Conservation (phyloP, 2,113 vertebrate genomes). For the Falco punctatus region DNA sequence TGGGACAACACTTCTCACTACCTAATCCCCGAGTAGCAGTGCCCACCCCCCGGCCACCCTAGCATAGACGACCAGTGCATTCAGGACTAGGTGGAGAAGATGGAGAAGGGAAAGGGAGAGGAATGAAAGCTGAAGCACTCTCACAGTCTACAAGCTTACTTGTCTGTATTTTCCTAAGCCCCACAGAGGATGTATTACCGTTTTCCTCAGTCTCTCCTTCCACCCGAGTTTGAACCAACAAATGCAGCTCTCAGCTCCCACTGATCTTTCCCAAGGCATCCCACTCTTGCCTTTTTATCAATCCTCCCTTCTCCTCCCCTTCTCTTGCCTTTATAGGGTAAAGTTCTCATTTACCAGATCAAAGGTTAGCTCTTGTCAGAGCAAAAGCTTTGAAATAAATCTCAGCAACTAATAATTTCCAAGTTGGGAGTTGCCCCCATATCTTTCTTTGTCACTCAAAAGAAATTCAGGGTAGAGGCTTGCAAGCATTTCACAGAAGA, state of each 20-base stretch:
- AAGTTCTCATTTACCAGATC: slow-evolving; percentile 24
- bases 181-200: rapidly evolving
- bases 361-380: slow-evolving; percentile 22
- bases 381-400: neutral
- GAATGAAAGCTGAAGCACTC: neutral
- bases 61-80: neutral
- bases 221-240: neutral
- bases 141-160: neutral
- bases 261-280: neutral
- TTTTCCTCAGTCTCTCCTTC: neutral
- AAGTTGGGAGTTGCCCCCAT: neutral
- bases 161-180: neutral
- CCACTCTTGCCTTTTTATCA: neutral
- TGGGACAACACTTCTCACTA: neutral
- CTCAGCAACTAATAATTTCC: neutral
- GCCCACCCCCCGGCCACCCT: no score
- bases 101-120: neutral
- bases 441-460: neutral
- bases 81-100: neutral
- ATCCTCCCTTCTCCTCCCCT: neutral
- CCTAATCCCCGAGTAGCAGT: rapidly evolving
- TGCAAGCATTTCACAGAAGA: neutral
- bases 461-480: neutral
- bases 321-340: neutral
- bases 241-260: neutral